Conservation (phyloP, 2,113 vertebrate genomes). For the Notarius lentiginosus region DNA sequence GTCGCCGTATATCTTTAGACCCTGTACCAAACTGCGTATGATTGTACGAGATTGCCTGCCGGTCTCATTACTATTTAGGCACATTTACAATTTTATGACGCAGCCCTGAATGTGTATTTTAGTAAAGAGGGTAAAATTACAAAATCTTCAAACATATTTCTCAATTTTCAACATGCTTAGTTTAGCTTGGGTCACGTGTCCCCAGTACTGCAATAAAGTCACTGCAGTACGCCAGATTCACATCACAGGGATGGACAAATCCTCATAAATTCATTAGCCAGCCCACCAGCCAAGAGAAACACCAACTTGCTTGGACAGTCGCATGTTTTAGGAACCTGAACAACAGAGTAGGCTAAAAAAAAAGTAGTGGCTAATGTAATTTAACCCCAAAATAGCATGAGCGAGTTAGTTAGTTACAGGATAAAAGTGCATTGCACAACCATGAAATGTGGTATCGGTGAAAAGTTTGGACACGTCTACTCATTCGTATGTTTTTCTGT, state of each 20-base stretch:
- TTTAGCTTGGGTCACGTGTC: background rate
- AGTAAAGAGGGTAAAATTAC: background rate
- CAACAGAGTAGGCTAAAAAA: background rate
- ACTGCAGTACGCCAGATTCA: background rate
- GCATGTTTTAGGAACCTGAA: background rate
- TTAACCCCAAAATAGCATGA: background rate
- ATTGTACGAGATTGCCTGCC: background rate
- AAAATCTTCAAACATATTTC: background rate
- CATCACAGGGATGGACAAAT: background rate
- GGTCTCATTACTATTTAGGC: background rate
- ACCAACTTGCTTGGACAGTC: background rate
- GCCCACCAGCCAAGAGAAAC: background rate
- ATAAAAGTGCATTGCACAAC: background rate
- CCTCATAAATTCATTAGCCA: background rate
- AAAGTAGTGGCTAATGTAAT: background rate
- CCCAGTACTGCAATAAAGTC: background rate
- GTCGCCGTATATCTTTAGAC: background rate
- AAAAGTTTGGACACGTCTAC: too few species aligned
- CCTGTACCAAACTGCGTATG: background rate
- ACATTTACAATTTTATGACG: background rate
- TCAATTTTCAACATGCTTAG: background rate
- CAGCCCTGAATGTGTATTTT: conserved; percentile 7
- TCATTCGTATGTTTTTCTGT: too few species aligned
- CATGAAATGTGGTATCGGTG: too few species aligned
- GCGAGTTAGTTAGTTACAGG: background rate